Conservation (phyloP, 2,888 invertebrate genomes). For the Aspidapion aeneum region DNA sequence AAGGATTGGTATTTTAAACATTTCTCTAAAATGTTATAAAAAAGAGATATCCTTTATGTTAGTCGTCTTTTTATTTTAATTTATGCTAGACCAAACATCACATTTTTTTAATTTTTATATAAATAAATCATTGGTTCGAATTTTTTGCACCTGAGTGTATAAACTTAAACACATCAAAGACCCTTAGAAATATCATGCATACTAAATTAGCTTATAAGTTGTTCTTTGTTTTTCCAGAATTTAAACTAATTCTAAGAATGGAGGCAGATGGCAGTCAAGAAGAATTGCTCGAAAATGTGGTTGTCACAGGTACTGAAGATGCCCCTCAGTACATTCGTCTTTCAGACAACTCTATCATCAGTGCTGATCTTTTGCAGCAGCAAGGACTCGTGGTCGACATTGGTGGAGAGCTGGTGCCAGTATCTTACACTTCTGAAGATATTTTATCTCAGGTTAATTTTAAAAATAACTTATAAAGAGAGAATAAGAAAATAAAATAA, state of each 20-base stretch:
- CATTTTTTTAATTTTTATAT: no score
- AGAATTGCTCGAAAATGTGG: conserved; percentile 44
- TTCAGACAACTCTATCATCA: conserved; percentile 44
- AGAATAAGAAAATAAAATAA: no score
- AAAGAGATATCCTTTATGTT: no score
- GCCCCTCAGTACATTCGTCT: conserved; percentile 46
- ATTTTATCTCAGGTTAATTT: conserved; percentile 35
- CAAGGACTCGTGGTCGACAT: conserved; percentile 47
- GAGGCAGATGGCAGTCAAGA: conserved; percentile 32
- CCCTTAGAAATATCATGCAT: no score
- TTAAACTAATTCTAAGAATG: no score
- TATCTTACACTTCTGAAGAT: conserved; percentile 46
- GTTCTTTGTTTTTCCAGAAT: no score
- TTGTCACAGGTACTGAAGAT: conserved; percentile 39
- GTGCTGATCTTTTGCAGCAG: conserved; percentile 44
- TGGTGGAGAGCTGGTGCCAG: conserved; percentile 47
- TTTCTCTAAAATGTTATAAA: no score
- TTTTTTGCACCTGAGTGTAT: not conserved
- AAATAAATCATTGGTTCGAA: no score
- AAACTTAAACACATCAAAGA: not conserved
- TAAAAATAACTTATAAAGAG: no score
- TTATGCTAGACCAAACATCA: no score
- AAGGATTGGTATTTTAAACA: no score
- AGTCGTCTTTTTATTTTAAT: no score
- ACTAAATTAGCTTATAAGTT: not conserved